phyloP scores from a whole-genome alignment of 2,888 invertebrate genomes.

The Dynastes grantii region DNA sequence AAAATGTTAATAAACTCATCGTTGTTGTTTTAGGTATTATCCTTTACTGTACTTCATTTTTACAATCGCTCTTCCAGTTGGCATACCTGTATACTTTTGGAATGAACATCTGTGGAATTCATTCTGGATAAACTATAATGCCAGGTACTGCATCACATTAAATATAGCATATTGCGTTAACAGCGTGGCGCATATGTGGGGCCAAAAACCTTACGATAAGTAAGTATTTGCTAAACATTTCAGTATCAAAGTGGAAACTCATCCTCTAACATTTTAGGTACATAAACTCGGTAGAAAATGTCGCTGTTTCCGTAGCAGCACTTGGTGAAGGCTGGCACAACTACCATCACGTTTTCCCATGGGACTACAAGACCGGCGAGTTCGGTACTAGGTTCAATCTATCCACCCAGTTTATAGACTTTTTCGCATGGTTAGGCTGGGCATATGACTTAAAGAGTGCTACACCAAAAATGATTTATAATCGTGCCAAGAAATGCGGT shows the following conservation, averaged over 20 bases:
- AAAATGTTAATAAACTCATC: too few species aligned
- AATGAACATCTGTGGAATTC: conserved; percentile 84
- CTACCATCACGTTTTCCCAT: conserved; percentile 84
- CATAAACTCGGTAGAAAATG: conserved; percentile 82
- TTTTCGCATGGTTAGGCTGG: conserved; percentile 85
- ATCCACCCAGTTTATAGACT: conserved; percentile 86
- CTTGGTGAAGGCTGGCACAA: conserved; percentile 90
- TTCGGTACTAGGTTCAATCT: conserved; percentile 76
- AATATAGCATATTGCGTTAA: conserved; percentile 97
- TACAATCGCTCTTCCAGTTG: conserved; percentile 81
- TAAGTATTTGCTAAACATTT: conserved; percentile 66
- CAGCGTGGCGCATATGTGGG: conserved; percentile 94
- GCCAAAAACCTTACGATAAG: conserved; percentile 93
- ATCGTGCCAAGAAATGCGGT: conserved; percentile 75
- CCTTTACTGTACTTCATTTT: conserved; percentile 84
- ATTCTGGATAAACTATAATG: conserved; percentile 88
- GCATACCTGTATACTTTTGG: conserved; percentile 89
- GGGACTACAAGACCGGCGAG: conserved; percentile 75
- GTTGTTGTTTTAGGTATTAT: conserved; percentile 74
- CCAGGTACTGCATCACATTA: conserved; percentile 87
- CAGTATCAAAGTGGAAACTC: background rate
- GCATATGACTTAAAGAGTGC: conserved; percentile 85
- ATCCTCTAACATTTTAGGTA: conserved; percentile 67
- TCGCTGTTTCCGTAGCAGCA: conserved; percentile 82
- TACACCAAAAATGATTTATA: conserved; percentile 74